phyloP scores from a whole-genome alignment of 2,113 vertebrate species.

The Cathartes aura region DNA sequence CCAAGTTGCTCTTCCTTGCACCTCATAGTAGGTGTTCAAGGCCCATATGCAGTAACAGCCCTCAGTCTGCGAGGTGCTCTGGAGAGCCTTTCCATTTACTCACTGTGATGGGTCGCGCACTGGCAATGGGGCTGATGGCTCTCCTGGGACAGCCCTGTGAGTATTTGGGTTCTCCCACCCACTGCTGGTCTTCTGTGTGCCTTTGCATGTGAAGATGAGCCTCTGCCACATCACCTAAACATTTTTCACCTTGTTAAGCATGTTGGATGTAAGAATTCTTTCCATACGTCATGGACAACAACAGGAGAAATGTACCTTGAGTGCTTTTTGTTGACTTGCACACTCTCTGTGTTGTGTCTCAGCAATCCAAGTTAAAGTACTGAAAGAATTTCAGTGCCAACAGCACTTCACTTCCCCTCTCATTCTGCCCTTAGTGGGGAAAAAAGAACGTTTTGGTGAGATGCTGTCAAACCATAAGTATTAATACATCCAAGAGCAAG shows the following conservation, averaged over 20 bases:
- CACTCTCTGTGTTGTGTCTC: not conserved
- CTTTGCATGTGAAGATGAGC: not conserved
- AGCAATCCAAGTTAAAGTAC: not conserved
- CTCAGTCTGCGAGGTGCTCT: not conserved
- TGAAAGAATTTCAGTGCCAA: not conserved
- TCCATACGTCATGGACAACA: accelerated
- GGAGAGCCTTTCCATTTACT: not conserved
- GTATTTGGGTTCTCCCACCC: not conserved
- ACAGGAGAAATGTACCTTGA: not conserved
- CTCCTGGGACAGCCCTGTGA: not conserved
- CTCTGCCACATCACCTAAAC: not conserved
- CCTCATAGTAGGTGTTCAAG: not conserved
- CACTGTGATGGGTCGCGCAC: accelerated
- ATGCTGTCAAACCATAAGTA: not conserved
- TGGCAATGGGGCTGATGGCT: not conserved
- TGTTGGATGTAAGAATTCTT: not conserved
- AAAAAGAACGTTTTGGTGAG: not conserved
- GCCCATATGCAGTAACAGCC: not conserved
- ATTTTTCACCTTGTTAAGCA: not conserved
- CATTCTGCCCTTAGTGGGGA: not conserved
- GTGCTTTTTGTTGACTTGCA: not conserved
- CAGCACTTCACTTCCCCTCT: not conserved
- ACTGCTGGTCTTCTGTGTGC: not conserved
- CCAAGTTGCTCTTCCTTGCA: not conserved
- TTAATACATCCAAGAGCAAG: not conserved